Conservation (phyloP, 2,888 invertebrate genomes). For the Venusia cambrica region DNA sequence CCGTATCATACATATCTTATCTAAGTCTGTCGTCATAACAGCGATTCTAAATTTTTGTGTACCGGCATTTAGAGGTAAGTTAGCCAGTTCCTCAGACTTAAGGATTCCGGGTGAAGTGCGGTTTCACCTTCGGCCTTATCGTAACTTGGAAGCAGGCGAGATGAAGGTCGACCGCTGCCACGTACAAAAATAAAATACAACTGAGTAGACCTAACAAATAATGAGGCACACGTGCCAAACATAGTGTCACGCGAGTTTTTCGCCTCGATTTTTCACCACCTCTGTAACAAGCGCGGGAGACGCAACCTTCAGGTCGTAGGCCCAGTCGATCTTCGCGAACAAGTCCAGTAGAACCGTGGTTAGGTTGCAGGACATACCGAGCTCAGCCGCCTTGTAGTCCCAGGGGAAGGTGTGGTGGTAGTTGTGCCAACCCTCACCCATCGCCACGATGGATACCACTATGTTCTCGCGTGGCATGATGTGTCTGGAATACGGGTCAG, state of each 20-base stretch:
- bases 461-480: conserved; percentile 91
- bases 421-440: conserved; percentile 97
- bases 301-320: conserved; percentile 87
- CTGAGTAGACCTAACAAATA: too few species aligned
- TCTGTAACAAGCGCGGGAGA: conserved; percentile 75
- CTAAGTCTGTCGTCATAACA: too few species aligned
- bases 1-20: too few species aligned
- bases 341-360: conserved; percentile 86
- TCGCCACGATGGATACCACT: conserved; percentile 85
- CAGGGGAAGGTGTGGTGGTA: conserved; percentile 96
- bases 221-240: too few species aligned
- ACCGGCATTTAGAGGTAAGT: too few species aligned
- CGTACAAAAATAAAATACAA: too few species aligned
- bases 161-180: too few species aligned
- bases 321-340: conserved; percentile 87
- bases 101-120: too few species aligned
- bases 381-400: conserved; percentile 95
- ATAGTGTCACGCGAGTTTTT: conserved; percentile 5
- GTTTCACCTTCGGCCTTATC: too few species aligned
- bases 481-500: conserved; percentile 80
- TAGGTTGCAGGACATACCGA: conserved; percentile 86
- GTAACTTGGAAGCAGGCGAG: too few species aligned
- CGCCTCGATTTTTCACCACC: conserved; percentile 79
- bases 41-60: too few species aligned
- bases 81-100: too few species aligned